Percentiles rank a stretch among this genome's conserved stretches.
Conservation (phyloP, 2,797 vertebrate species). For the Argya squamiceps region DNA sequence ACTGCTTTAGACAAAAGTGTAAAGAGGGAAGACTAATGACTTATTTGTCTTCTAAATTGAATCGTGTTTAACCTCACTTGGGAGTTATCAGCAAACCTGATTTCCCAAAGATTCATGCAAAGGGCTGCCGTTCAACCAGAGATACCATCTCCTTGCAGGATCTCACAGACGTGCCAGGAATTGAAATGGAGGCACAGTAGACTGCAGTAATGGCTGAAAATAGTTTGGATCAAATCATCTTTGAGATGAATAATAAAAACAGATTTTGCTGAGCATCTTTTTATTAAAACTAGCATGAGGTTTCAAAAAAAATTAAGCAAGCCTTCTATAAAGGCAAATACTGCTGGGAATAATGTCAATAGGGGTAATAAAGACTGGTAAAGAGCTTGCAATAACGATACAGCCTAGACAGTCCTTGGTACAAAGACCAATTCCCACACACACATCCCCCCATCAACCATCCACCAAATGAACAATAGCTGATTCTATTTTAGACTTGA, state of each 20-base stretch:
- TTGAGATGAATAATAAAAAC: not conserved
- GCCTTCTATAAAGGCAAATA: not conserved
- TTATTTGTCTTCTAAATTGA: not conserved
- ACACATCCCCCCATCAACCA: not conserved
- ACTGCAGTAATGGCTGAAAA: not conserved
- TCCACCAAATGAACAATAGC: not conserved
- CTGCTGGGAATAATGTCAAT: not conserved
- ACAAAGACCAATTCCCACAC: not conserved
- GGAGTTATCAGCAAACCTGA: conserved; percentile 11
- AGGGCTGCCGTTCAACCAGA: not conserved
- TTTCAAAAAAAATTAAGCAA: not conserved
- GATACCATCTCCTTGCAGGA: not conserved
- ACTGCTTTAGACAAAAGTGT: not conserved
- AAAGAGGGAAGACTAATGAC: not conserved
- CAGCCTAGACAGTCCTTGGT: not conserved
- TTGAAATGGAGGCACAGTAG: not conserved
- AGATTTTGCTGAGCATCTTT: not conserved
- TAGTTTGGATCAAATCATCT: not conserved
- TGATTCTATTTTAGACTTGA: not conserved
- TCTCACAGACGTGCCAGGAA: not conserved
- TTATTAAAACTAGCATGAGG: not conserved
- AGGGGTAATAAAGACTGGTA: not conserved
- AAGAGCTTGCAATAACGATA: not conserved
- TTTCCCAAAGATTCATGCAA: not conserved
- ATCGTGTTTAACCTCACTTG: not conserved